Conservation (phyloP, 1,140 invertebrate species). For the Lepidurus packardi region DNA sequence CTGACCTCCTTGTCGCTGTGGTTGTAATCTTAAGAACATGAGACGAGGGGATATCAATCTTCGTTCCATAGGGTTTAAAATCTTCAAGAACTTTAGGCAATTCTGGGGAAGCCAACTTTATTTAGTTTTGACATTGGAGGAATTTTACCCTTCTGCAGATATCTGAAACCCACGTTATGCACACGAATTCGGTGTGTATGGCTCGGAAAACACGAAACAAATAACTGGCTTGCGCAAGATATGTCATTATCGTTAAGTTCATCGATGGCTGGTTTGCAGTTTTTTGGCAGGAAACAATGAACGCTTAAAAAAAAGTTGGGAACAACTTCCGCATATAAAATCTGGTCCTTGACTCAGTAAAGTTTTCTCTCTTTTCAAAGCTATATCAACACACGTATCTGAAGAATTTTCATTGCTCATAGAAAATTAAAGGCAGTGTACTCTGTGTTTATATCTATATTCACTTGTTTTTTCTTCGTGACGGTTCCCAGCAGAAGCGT, state of each 20-base stretch:
- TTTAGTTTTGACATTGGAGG: not conserved
- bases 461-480: not conserved
- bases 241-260: not conserved
- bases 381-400: not conserved
- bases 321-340: not conserved
- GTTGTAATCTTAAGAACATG: not conserved
- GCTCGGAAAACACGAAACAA: not conserved
- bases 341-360: not conserved
- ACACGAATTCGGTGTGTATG: not conserved
- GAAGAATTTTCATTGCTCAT: not conserved
- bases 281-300: not conserved
- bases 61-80: not conserved
- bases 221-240: not conserved
- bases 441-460: not conserved
- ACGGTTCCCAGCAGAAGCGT: not conserved
- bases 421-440: not conserved
- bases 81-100: not conserved
- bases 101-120: not conserved
- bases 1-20: not conserved
- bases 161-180: not conserved
- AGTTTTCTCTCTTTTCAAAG: not conserved
- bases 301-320: not conserved
- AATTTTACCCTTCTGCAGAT: not conserved
- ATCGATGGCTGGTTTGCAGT: not conserved
- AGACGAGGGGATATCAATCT: slow-evolving; percentile 1